Evolutionary conservation across 2,113 vertebrate species (phyloP), one percentile per base, ranked within the genome.

Genomic region (Alaudala cheleensis): DNA sequence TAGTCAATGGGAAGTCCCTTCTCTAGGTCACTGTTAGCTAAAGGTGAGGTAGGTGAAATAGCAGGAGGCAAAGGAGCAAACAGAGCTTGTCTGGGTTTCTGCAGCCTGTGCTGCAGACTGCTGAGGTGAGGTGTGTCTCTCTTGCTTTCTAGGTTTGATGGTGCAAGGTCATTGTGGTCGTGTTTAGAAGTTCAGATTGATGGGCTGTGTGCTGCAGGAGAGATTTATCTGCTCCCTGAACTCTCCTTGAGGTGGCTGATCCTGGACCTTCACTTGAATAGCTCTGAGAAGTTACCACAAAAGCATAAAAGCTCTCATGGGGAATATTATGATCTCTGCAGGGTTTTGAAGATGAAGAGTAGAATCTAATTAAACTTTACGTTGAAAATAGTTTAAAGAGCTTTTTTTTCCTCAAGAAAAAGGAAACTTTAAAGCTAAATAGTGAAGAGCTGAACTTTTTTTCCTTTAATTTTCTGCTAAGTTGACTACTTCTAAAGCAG

Each of bases 301-400:
- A 84, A 78, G 82, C 34, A 85, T 92, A 8, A 90, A 82, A 90
- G 82, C 82, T 93, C 67, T 88, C 54, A 0, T 58, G 86, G 80
- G 82, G 67, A 58, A 42, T 81, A 53, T 74, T 81, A 50, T 53
- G 54, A 92, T 88, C 76, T 92, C 86, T 86, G 29, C 45, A 88
- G 64, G 71, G 67, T 88, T 93, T 90, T 88, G 86, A 92, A 93
- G 79, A 88, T 73, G 62, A 88, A 73, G 60, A 88, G 79, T 69
- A 69, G 92, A 92, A 92, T 88, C 82, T 92, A 93, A 96, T 95
- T 93, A 90, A 92, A 57, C 66, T 88, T 92, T 88, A 65, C 79
- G 62, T 92, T 90, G 88, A 89, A 89, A 78, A 66, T 95, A 84
- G 80, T 86, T 88, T 91, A 78, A 93, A 93, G 88, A 88, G 44